Evolutionary conservation across 2,888 invertebrate species (phyloP).

Genomic region (Cryptus armator): DNA sequence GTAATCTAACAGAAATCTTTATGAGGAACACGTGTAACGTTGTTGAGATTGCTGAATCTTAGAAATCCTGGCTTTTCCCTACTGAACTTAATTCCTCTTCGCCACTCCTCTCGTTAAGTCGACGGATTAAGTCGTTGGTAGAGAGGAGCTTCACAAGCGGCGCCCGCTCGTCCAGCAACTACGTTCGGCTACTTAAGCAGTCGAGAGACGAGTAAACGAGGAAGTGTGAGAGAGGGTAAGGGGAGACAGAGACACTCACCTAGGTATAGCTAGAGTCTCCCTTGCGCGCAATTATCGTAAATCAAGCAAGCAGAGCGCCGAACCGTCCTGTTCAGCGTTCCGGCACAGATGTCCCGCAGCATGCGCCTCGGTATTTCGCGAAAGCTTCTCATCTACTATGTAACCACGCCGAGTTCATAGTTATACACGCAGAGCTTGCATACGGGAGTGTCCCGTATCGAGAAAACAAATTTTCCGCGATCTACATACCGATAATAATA

Average conservation of each 20-base stretch:
- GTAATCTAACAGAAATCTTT: constrained; percentile 5
- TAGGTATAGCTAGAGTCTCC: constrained; percentile 29
- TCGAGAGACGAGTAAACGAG: constrained; percentile 55
- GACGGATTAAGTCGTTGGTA: constrained; percentile 48
- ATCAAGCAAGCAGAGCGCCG: constrained; percentile 39
- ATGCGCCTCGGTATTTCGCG: constrained; percentile 4
- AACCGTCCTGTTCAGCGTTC: constrained; percentile 25
- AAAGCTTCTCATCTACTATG: constrained; percentile 21
- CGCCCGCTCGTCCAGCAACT: constrained; percentile 41
- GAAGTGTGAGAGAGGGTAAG: constrained; percentile 1
- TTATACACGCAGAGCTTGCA: neutral
- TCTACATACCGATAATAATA: neutral
- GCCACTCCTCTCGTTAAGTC: constrained; percentile 41
- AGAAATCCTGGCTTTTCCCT: constrained; percentile 5
- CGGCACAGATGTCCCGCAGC: constrained; percentile 35
- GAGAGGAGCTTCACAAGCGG: constrained; percentile 32
- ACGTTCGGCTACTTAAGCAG: constrained; percentile 45
- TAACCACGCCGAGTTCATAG: neutral
- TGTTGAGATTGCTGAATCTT: constrained; percentile 15
- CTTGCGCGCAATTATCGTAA: constrained; percentile 49
- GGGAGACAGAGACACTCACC: constrained; percentile 23
- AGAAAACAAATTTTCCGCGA: neutral
- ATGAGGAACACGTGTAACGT: constrained; percentile 19
- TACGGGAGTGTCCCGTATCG: constrained; percentile 5
- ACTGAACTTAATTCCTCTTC: constrained; percentile 13